Percentiles rank a stretch among this genome's conserved stretches.
These are phyloP conservation scores for Lasiommata megera DNA, from an alignment of 2,888 invertebrate species.

Conservation along the genomic window DNA sequence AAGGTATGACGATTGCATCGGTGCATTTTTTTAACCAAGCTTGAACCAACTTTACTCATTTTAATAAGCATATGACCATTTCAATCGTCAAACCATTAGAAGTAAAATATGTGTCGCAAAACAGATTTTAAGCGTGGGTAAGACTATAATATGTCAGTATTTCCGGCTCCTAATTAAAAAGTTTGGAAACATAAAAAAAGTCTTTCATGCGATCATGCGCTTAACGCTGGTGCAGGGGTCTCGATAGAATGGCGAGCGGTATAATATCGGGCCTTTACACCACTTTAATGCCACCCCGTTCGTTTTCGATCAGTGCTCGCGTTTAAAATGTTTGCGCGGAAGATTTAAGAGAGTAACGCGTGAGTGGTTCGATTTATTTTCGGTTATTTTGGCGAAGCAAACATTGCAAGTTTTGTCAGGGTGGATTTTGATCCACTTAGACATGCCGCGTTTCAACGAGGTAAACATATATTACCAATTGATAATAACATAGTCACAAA, in stretches of 20 bases:
- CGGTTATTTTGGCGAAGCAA: constrained; percentile 22
- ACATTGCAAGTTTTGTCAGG: constrained; percentile 1
- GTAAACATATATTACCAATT: too few species aligned
- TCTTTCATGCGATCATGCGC: background rate
- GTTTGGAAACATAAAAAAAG: background rate
- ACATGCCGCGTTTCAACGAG: too few species aligned
- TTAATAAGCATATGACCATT: too few species aligned
- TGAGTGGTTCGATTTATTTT: constrained; percentile 32
- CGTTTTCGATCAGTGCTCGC: constrained; percentile 41
- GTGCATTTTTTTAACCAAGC: too few species aligned
- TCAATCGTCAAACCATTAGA: too few species aligned
- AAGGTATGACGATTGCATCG: too few species aligned
- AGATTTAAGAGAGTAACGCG: constrained; percentile 39
- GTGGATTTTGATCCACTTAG: background rate
- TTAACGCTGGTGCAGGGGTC: constrained; percentile 25
- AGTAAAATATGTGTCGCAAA: too few species aligned
- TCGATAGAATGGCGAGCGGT: constrained; percentile 24
- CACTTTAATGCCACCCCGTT: constrained; percentile 49
- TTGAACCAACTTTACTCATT: too few species aligned
- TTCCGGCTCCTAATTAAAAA: too few species aligned
- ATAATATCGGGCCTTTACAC: constrained; percentile 45
- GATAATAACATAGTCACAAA: too few species aligned
- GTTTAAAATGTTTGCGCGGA: constrained; percentile 52
- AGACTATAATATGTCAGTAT: too few species aligned
- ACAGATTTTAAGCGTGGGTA: too few species aligned